Percentiles rank a stretch among this genome's conserved stretches.
Evolutionary conservation across 2,797 vertebrate genomes (phyloP).

Genomic region (Pterois miles): DNA sequence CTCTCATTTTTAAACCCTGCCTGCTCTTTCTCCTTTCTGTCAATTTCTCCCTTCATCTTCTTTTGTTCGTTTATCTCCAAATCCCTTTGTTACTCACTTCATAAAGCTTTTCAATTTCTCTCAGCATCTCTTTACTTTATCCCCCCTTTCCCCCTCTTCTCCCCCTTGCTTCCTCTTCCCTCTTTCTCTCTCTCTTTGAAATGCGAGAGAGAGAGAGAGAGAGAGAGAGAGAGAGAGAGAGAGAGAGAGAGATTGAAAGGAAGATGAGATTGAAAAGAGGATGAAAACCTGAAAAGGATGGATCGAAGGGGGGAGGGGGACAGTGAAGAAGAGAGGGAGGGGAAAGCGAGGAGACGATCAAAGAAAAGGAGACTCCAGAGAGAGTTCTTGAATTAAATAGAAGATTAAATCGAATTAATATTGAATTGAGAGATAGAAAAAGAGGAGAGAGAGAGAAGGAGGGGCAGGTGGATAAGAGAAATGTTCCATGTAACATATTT

Average conservation of each 20-base stretch:
- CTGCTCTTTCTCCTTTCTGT: background rate
- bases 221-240: background rate
- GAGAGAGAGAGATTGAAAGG: slow-evolving; percentile 42
- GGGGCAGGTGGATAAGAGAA: slow-evolving; percentile 34
- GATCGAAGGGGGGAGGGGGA: slow-evolving; percentile 41
- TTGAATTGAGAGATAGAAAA: slow-evolving; percentile 60
- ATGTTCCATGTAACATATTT: slow-evolving; percentile 36
- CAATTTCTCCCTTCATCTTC: slow-evolving; percentile 12
- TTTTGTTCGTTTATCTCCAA: slow-evolving; percentile 23
- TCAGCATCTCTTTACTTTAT: slow-evolving; percentile 13
- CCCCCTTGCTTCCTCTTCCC: background rate
- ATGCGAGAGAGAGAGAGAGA: background rate
- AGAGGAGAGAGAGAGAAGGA: background rate
- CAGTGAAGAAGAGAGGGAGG: slow-evolving; percentile 32
- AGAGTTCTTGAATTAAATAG: slow-evolving; percentile 74
- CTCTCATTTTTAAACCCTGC: slow-evolving; percentile 21
- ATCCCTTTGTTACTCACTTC: slow-evolving; percentile 24
- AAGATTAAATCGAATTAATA: slow-evolving; percentile 77
- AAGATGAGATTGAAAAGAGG: slow-evolving; percentile 68
- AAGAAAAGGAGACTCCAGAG: slow-evolving; percentile 69
- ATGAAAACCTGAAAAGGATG: slow-evolving; percentile 61
- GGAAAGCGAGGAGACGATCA: slow-evolving; percentile 59
- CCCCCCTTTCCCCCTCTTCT: background rate
- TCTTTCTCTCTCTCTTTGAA: slow-evolving; percentile 30
- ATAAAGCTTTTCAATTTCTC: slow-evolving; percentile 53